Conservation (phyloP, 2,888 invertebrate species). For the Hypselothyrea guttata region DNA sequence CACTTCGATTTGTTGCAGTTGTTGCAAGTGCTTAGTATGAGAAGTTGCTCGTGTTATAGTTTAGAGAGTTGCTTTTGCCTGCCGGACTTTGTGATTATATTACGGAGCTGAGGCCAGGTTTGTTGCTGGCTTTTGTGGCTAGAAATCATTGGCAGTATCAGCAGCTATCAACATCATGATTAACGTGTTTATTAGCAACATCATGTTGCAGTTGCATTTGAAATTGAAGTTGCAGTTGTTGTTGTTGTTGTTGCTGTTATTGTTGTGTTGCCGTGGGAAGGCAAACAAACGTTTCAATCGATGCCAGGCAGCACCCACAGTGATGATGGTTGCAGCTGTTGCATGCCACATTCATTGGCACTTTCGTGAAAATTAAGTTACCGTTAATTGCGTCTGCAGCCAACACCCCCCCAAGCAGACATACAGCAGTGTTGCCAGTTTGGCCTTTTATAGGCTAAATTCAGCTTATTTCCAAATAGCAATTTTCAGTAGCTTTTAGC, state of each 20-base stretch:
- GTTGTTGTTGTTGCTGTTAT: conserved; percentile 4
- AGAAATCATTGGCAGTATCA: conserved; percentile 12
- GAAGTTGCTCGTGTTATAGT: conserved; percentile 65
- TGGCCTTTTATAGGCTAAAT: no score
- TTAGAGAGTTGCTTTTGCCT: conserved; percentile 57
- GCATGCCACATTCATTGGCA: conserved; percentile 51
- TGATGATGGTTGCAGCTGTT: conserved; percentile 19
- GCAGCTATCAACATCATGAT: conserved; percentile 12
- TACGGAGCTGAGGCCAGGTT: conserved; percentile 40
- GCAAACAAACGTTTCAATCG: conserved; percentile 45
- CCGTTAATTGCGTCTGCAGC: conserved; percentile 63
- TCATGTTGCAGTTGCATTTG: no score
- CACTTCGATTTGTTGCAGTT: conserved; percentile 14
- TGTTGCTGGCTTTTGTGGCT: conserved; percentile 7
- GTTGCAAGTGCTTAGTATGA: conserved; percentile 55
- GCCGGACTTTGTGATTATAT: conserved; percentile 52
- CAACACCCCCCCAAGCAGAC: no score
- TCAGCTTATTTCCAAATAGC: no score
- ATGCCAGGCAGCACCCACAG: conserved; percentile 41
- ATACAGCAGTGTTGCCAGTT: no score
- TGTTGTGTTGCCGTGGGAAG: conserved; percentile 59
- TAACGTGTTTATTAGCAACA: conserved; percentile 13
- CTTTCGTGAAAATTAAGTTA: conserved; percentile 68
- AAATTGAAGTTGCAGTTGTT: no score
- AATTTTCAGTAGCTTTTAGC: no score